Evolutionary conservation across 2,888 invertebrate species (phyloP), one percentile per base, ranked within the genome.

Genomic region (Hofmannophila pseudospretella): DNA sequence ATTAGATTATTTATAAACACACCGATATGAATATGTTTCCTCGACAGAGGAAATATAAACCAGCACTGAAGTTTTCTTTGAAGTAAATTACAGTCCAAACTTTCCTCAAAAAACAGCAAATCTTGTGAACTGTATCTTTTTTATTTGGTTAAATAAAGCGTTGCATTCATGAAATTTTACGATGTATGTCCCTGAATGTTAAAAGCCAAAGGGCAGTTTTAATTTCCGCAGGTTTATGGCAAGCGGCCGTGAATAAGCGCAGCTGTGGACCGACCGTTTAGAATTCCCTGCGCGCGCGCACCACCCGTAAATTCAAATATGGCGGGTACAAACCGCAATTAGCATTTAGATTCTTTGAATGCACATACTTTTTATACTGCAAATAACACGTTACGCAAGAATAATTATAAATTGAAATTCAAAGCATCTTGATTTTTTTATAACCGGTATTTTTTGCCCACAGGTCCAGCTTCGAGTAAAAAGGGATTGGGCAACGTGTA

Each of bases 401-500:
- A 33, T 43, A 44, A 47, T 55, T 49, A 45, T 42, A 42, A 43
- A 29, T 31, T 19, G 29, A 30, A 32, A 31, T 30, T 22, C 27
- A 10, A 23, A 9, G 25, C 32, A 35, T 10, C 20, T 35, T 26
- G 7, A 4, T 8, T 34, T 36, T 32, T 39, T 40, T 44, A 34
- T 45, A 51, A 47, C 45, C n/a, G 19, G 34, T 31, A 30, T 43
- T 55, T 28, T 46, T 51, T 53, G 40, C 45, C 71, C 62, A n/a
- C 80, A 86, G 85, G 73, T 62, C 59, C 74, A 40, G 49, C 62
- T 39, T 53, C 70, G 39, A 48, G 56, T 25, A 80, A 70, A 45
- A 82, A 82, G 58, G 79, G 80, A 39, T 53, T 70, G 36, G 82
- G 82, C 47, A 85, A 86, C 61, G 86, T 85, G 34, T 86, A 86